Conservation (phyloP, 2,113 vertebrate species). For the Halcyon malimbica region DNA sequence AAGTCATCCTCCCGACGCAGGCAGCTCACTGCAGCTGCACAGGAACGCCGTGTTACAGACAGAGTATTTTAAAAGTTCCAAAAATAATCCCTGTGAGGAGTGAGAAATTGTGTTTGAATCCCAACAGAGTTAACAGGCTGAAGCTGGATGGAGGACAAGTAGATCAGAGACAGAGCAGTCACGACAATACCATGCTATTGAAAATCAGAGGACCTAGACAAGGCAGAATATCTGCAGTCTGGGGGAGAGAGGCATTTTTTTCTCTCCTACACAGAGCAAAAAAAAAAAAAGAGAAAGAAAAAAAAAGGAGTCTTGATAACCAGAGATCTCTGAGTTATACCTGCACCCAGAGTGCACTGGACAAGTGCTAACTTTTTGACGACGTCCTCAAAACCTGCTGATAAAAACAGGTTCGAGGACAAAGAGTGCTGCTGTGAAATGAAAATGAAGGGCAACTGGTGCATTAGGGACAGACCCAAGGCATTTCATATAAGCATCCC, state of each 20-base stretch:
- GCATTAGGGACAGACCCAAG: neutral
- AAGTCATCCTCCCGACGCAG: neutral
- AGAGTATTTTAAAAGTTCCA: constrained; percentile 53
- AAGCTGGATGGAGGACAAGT: neutral
- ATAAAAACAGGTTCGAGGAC: neutral
- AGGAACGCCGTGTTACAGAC: constrained; percentile 4
- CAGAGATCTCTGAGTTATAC: neutral
- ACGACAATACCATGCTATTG: neutral
- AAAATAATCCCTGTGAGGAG: constrained; percentile 61
- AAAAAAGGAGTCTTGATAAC: neutral
- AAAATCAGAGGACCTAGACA: neutral
- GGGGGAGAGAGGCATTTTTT: neutral
- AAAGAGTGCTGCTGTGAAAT: neutral
- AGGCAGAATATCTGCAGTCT: neutral
- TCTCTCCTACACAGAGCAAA: neutral
- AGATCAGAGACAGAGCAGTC: constrained; percentile 33
- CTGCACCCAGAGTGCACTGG: neutral
- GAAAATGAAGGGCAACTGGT: neutral
- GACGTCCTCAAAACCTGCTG: neutral
- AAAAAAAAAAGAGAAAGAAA: neutral
- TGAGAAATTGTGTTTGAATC: constrained; percentile 40
- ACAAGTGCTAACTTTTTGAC: neutral
- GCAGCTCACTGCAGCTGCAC: constrained; percentile 29
- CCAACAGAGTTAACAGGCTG: neutral
- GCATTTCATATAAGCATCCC: neutral